Evolutionary conservation across 2,888 invertebrate species (phyloP).

Genomic region (Drosophila tanythrix): DNA sequence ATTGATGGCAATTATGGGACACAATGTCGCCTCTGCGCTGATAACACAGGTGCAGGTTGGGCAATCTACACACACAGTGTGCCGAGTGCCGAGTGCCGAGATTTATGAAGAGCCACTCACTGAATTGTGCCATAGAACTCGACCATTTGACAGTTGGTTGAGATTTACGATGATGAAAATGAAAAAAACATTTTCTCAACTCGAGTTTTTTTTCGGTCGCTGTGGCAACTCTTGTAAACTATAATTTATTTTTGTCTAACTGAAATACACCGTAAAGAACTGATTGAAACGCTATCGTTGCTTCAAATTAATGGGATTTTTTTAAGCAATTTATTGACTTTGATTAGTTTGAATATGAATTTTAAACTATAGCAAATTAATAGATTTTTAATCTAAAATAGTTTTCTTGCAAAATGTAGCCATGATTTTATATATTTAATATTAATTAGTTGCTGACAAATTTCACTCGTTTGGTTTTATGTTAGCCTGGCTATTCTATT

Average conservation of each 20-base stretch:
- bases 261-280: neutral
- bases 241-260: neutral
- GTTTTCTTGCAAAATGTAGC: neutral
- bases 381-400: neutral
- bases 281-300: neutral
- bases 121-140: constrained; percentile 74
- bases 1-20: constrained; percentile 70
- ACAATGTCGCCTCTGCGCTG: constrained; percentile 19
- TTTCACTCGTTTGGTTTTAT: neutral
- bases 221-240: constrained; percentile 20
- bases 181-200: neutral
- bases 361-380: neutral
- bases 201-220: neutral
- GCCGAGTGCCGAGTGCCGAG: constrained; percentile 41
- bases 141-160: constrained; percentile 72
- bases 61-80: constrained; percentile 21
- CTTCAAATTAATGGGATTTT: neutral
- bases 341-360: neutral
- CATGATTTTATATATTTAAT: neutral
- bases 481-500: neutral
- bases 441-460: neutral
- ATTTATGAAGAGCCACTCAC: constrained; percentile 76
- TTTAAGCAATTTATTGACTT: neutral
- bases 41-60: constrained; percentile 41
- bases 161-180: constrained; percentile 72